Conservation (phyloP, 1,140 invertebrate genomes). For the Periplaneta americana region DNA sequence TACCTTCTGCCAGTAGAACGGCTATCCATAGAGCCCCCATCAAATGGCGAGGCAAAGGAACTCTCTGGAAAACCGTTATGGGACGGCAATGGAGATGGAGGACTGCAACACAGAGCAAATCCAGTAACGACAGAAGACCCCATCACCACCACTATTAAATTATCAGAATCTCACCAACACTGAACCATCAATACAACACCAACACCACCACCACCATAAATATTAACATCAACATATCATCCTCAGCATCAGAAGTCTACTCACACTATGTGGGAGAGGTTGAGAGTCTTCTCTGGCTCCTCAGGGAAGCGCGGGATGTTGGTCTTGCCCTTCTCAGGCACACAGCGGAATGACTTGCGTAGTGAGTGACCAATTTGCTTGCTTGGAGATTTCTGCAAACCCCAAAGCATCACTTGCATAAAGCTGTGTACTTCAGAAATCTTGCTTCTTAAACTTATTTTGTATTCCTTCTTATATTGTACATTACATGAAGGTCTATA, state of each 20-base stretch:
- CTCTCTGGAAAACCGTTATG: conserved; percentile 80
- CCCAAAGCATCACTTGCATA: too few species aligned
- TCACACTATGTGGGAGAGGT: conserved; percentile 94
- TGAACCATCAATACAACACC: too few species aligned
- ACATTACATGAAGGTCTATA: too few species aligned
- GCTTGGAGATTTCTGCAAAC: conserved; percentile 64
- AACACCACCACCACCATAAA: too few species aligned
- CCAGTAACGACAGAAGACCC: too few species aligned
- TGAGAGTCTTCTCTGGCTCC: conserved; percentile 88
- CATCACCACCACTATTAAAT: too few species aligned
- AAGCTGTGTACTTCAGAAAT: too few species aligned
- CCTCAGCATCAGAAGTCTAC: too few species aligned
- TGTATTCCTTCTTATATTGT: too few species aligned
- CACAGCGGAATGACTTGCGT: conserved; percentile 94
- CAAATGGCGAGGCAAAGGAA: conserved; percentile 54
- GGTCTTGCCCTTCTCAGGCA: conserved; percentile 78
- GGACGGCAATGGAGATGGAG: conserved; percentile 78
- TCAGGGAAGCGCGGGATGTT: conserved; percentile 83
- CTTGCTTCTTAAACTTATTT: too few species aligned
- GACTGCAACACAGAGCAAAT: conserved; percentile 51
- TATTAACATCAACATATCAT: too few species aligned
- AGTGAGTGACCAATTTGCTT: conserved; percentile 91
- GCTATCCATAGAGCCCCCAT: conserved; percentile 76
- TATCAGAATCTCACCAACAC: too few species aligned
- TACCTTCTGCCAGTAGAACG: conserved; percentile 63